Evolutionary conservation across 2,888 invertebrate species (phyloP).

Genomic region (Trachelus iudaicus): DNA sequence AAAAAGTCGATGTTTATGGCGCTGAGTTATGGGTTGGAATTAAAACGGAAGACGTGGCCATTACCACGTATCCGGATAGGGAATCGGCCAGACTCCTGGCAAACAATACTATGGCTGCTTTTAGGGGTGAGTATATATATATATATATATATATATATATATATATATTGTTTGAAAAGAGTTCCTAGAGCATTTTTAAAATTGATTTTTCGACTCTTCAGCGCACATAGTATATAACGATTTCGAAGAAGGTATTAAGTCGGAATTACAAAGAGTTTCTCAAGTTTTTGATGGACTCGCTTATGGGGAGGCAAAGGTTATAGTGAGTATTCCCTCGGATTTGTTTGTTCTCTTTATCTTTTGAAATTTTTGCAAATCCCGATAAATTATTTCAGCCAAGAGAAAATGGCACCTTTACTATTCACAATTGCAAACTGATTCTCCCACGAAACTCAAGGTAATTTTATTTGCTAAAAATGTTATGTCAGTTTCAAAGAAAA

Average conservation of each 20-base stretch:
- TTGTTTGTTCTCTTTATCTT: not conserved
- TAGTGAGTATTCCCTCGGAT: not conserved
- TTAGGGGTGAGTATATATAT: slow-evolving; percentile 25
- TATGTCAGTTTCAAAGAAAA: not conserved
- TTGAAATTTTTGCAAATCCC: not conserved
- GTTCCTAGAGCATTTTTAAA: not conserved
- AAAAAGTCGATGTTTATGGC: slow-evolving; percentile 20
- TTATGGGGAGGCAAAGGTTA: not conserved
- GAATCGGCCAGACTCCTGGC: slow-evolving; percentile 28
- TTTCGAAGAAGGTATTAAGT: not conserved
- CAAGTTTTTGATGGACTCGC: not conserved
- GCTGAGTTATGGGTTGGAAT: slow-evolving; percentile 25
- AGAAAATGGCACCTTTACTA: not conserved
- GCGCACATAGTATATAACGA: not conserved
- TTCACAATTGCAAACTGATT: not conserved
- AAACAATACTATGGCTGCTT: slow-evolving; percentile 25
- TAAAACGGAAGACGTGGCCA: slow-evolving; percentile 6
- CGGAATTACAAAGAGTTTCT: not conserved
- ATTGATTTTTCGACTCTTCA: not conserved
- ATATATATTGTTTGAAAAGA: not conserved
- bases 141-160: not conserved
- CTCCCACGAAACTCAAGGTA: not conserved
- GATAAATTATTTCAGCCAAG: not conserved
- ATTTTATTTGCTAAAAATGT: not conserved
- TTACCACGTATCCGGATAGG: slow-evolving; percentile 22